Conservation (phyloP, 2,113 vertebrate genomes). For the Bufo gargarizans region DNA sequence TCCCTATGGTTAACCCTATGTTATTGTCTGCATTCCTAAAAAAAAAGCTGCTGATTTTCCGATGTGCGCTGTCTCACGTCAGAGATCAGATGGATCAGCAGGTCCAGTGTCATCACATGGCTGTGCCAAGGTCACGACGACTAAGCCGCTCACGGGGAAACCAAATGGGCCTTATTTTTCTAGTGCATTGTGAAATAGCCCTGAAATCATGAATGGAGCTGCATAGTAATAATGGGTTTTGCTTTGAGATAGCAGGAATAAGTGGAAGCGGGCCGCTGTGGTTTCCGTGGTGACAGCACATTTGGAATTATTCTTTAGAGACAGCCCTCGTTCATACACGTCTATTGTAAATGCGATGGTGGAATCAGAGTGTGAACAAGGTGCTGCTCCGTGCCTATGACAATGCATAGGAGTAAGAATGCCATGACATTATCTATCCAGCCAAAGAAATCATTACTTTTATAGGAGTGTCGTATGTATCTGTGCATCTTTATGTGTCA, state of each 20-base stretch:
- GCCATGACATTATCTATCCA: too few relatives aligned
- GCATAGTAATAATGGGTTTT: constrained; percentile 31
- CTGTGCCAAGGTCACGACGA: constrained; percentile 13
- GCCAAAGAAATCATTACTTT: too few relatives aligned
- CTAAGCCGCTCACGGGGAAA: not conserved
- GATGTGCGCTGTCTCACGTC: not conserved
- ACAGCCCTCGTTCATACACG: not conserved
- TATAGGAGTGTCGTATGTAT: too few relatives aligned
- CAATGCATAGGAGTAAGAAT: too few relatives aligned
- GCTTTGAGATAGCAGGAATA: constrained; percentile 5
- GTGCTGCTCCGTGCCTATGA: too few relatives aligned
- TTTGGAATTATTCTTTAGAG: not conserved
- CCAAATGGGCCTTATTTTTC: constrained; percentile 7
- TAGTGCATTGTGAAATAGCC: constrained; percentile 9
- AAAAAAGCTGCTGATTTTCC: not conserved
- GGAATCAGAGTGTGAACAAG: not conserved
- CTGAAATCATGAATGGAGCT: constrained; percentile 13
- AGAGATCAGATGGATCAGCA: constrained; percentile 12
- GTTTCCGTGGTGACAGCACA: constrained; percentile 37
- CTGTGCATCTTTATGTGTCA: too few relatives aligned
- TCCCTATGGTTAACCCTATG: constrained; percentile 7
- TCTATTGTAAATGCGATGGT: not conserved
- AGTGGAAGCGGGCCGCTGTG: not conserved
- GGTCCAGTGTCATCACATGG: constrained; percentile 26
- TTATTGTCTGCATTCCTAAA: not conserved